Conservation (phyloP, 2,113 vertebrate genomes). For the Nycticryphes semicollaris region DNA sequence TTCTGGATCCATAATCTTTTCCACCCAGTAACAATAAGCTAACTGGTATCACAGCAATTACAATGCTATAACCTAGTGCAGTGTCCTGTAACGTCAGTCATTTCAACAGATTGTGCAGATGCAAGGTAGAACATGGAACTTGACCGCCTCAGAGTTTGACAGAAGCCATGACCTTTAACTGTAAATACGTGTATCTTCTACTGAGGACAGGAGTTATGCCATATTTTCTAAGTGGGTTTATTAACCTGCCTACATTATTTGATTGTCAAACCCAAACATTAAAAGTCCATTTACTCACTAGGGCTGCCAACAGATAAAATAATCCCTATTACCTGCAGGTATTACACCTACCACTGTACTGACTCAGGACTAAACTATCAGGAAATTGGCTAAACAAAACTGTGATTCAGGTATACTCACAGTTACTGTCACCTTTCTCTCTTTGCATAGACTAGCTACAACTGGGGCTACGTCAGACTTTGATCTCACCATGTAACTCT, state of each 20-base stretch:
- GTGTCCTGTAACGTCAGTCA: background rate
- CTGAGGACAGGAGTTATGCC: background rate
- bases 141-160: background rate
- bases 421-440: background rate
- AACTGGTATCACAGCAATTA: background rate
- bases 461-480: background rate
- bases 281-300: background rate
- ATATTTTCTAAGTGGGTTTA: background rate
- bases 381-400: background rate
- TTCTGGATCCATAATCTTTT: background rate
- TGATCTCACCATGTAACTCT: rapidly evolving
- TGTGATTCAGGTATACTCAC: background rate
- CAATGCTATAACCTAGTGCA: background rate
- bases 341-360: background rate
- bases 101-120: background rate
- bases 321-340: background rate
- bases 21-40: background rate
- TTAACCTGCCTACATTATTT: background rate
- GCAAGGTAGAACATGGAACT: background rate
- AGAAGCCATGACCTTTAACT: background rate
- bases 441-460: background rate
- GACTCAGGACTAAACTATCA: background rate
- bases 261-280: background rate
- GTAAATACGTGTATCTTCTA: background rate
- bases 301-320: background rate